Evolutionary conservation across 1,140 invertebrate genomes (phyloP).

Genomic region (Platorchestia sp.): DNA sequence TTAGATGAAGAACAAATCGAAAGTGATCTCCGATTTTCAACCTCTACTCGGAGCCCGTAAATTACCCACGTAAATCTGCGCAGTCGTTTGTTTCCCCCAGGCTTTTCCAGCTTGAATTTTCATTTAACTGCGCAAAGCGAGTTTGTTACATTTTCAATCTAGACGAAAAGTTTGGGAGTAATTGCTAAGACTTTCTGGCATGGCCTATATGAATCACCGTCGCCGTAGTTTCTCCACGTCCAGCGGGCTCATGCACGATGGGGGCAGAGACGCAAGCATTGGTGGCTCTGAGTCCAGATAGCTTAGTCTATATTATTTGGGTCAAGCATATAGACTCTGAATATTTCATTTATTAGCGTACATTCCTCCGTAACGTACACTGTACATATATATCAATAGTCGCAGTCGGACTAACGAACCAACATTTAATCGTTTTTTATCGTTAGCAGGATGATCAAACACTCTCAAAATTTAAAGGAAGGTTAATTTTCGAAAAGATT

Average conservation of each 20-base stretch:
- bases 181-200: not conserved
- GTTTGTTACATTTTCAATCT: not conserved
- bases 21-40: too few relatives aligned
- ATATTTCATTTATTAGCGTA: not conserved
- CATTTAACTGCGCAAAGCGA: not conserved
- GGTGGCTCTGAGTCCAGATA: too few relatives aligned
- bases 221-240: not conserved
- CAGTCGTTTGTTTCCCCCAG: not conserved
- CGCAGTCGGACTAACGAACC: not conserved
- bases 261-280: not conserved
- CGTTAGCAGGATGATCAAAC: too few relatives aligned
- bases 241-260: not conserved
- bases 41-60: too few relatives aligned
- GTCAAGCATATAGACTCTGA: too few relatives aligned
- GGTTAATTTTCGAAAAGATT: too few relatives aligned
- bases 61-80: not conserved
- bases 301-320: too few relatives aligned
- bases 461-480: too few relatives aligned
- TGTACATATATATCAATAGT: not conserved
- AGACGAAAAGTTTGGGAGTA: not conserved
- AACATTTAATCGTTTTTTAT: too few relatives aligned
- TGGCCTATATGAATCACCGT: not conserved
- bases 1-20: too few relatives aligned
- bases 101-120: not conserved
- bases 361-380: too few relatives aligned